These are phyloP conservation scores for Tragulus kanchil DNA, from an alignment of 2,113 vertebrate genomes.

Conservation along the genomic window DNA sequence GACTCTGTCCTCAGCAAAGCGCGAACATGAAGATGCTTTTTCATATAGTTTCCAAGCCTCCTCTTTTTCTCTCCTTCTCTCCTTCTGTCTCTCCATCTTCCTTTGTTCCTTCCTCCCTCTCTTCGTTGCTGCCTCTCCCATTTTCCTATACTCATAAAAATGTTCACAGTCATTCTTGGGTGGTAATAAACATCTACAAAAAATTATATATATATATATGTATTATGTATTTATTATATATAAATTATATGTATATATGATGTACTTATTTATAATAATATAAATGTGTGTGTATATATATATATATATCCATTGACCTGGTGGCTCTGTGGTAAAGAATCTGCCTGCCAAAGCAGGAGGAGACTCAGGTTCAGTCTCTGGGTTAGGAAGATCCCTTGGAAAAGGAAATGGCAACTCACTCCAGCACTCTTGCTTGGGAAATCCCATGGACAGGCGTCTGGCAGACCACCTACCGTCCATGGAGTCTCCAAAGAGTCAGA, in stretches of 20 bases:
- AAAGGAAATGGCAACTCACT: background rate
- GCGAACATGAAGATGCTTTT: background rate
- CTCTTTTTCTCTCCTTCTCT: background rate
- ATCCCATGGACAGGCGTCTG: background rate
- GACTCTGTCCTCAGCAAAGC: background rate
- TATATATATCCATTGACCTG: background rate
- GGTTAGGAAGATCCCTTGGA: background rate
- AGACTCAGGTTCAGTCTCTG: background rate
- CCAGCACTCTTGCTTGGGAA: background rate
- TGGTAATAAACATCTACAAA: background rate
- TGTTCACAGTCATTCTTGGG: background rate
- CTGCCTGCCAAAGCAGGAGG: background rate
- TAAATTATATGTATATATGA: background rate
- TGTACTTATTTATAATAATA: no score
- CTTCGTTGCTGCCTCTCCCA: rapidly evolving
- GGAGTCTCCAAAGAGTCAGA: background rate
- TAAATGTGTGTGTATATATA: no score
- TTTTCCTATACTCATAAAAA: background rate
- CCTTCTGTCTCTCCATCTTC: background rate
- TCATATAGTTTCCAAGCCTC: background rate
- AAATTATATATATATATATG: background rate
- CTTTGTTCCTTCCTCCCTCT: background rate
- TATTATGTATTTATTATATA: no score
- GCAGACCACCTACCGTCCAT: background rate
- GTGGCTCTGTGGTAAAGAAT: background rate